Evolutionary conservation across 2,113 vertebrate species (phyloP).

Genomic region (Paradisaea rubra): DNA sequence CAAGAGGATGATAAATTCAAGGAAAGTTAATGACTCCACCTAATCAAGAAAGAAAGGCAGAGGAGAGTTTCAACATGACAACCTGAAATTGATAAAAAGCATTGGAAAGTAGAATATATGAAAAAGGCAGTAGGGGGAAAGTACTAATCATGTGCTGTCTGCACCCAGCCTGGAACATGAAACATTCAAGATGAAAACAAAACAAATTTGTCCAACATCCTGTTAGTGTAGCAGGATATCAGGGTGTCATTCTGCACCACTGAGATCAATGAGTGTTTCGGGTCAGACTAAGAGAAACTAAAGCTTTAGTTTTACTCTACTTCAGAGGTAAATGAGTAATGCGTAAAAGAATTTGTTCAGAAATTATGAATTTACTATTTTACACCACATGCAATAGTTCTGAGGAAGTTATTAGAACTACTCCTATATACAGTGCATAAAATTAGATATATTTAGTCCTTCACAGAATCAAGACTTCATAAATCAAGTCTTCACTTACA

Average conservation of each 20-base stretch:
- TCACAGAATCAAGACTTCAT: neutral
- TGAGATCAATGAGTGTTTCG: neutral
- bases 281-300: neutral
- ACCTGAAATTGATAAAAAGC: neutral
- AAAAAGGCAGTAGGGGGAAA: neutral
- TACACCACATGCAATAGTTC: neutral
- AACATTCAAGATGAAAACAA: neutral
- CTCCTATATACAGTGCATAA: neutral
- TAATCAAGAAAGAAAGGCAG: neutral
- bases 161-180: neutral
- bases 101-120: neutral
- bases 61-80: neutral
- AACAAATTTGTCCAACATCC: neutral
- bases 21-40: neutral
- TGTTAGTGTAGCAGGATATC: neutral
- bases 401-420: neutral
- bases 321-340: neutral
- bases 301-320: neutral
- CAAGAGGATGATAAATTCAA: neutral
- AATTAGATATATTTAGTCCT: neutral
- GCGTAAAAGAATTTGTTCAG: neutral
- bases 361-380: neutral
- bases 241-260: neutral
- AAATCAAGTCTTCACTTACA: neutral
- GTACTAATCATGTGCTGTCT: neutral